Conservation (phyloP, 2,113 vertebrate genomes). For the Prunella himalayana region DNA sequence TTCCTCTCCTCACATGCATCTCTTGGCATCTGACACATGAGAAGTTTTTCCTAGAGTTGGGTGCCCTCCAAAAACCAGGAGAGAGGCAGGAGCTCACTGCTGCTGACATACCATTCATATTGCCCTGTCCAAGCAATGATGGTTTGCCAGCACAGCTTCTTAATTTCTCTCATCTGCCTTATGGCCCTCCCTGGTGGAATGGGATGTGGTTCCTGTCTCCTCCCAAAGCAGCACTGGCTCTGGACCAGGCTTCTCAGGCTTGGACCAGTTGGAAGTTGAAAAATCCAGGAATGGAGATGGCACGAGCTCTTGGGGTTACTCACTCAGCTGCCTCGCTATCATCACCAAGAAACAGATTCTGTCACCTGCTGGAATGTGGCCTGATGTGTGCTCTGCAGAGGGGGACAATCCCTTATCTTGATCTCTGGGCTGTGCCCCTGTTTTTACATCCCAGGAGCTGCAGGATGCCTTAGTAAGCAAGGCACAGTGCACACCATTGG, state of each 20-base stretch:
- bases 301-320: accelerated
- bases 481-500: accelerated
- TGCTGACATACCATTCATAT: accelerated
- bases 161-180: not conserved
- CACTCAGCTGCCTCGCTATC: accelerated
- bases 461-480: not conserved
- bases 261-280: not conserved
- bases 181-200: not conserved
- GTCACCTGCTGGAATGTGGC: not conserved
- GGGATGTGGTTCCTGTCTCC: not conserved
- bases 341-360: not conserved
- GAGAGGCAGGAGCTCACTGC: not conserved
- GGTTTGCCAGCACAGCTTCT: not conserved
- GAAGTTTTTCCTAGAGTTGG: not conserved
- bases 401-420: not conserved
- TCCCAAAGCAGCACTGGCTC: not conserved
- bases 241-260: not conserved
- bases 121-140: accelerated
- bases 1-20: not conserved
- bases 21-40: not conserved
- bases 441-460: not conserved
- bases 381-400: not conserved
- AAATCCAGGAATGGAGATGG: not conserved
- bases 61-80: not conserved
- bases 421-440: not conserved